A percentile compares a stretch with the other conserved stretches of the same genome.
Conservation (phyloP, 1,140 invertebrate genomes). For the Brachionus koreanus region DNA sequence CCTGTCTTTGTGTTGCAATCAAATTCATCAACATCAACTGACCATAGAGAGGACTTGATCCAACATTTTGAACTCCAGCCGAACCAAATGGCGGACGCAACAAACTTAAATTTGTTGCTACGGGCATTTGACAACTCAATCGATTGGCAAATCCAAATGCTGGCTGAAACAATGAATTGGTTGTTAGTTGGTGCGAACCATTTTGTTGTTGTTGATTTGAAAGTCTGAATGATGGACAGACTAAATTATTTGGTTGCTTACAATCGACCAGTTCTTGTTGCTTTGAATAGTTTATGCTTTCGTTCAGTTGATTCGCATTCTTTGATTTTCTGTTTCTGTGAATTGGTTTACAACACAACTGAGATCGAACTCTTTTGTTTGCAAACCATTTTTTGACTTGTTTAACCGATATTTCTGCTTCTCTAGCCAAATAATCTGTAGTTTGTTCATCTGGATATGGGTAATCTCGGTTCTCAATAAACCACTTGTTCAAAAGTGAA, state of each 20-base stretch:
- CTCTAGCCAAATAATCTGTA: constrained; percentile 28
- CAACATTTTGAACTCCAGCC: neutral
- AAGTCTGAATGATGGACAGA: neutral
- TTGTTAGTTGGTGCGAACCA: neutral
- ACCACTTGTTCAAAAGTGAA: constrained; percentile 25
- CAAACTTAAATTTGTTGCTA: neutral
- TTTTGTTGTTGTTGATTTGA: neutral
- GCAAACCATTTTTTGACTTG: constrained; percentile 46
- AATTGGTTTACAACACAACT: constrained; percentile 40
- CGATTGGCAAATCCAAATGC: neutral
- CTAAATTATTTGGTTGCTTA: neutral
- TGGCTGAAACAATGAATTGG: neutral
- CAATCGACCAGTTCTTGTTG: neutral
- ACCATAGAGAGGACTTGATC: neutral
- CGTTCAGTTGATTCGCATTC: neutral
- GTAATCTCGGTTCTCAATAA: constrained; percentile 36
- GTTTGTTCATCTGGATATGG: constrained; percentile 43
- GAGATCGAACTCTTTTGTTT: constrained; percentile 42
- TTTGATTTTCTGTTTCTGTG: constrained; percentile 30
- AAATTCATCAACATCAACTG: constrained; percentile 16
- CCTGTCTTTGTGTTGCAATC: neutral
- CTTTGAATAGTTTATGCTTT: neutral
- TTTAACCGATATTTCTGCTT: constrained; percentile 40
- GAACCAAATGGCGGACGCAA: neutral
- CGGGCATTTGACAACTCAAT: neutral